Evolutionary conservation across 2,888 invertebrate species (phyloP).

Genomic region (Labia minor): DNA sequence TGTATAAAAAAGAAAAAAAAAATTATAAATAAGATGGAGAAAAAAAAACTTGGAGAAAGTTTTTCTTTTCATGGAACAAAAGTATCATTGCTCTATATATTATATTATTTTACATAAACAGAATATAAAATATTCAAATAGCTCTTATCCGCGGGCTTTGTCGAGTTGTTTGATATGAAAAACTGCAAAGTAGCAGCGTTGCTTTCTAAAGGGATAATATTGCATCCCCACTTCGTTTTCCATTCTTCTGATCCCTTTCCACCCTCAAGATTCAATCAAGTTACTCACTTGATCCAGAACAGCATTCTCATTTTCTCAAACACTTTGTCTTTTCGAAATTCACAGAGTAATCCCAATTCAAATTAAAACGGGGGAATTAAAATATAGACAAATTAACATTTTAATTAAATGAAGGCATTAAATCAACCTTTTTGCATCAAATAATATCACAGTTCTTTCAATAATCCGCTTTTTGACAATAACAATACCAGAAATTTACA

Average conservation of each 20-base stretch:
- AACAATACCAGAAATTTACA: neutral
- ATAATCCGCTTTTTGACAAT: neutral
- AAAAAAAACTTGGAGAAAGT: neutral
- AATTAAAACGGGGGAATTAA: neutral
- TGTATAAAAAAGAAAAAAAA: neutral
- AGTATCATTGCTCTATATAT: slow-evolving; percentile 13
- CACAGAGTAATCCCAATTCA: neutral
- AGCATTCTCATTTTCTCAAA: slow-evolving; percentile 13
- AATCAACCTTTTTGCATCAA: neutral
- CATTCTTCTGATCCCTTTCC: neutral
- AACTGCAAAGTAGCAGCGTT: slow-evolving; percentile 9
- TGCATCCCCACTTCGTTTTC: neutral
- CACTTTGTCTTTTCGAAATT: slow-evolving; percentile 1
- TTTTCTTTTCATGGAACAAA: slow-evolving; percentile 8
- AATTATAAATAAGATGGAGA: neutral
- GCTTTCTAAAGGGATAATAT: slow-evolving; percentile 4
- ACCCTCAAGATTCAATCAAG: slow-evolving; percentile 13
- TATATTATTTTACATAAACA: slow-evolving; percentile 13
- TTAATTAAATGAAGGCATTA: slow-evolving; percentile 8
- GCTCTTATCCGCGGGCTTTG: slow-evolving; percentile 2
- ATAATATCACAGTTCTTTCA: neutral
- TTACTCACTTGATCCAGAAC: neutral
- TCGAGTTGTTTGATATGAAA: slow-evolving; percentile 13
- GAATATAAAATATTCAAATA: slow-evolving; percentile 13
- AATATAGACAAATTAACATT: neutral